Conservation (phyloP, 2,113 vertebrate species). For the Genyomyrus donnyi region DNA sequence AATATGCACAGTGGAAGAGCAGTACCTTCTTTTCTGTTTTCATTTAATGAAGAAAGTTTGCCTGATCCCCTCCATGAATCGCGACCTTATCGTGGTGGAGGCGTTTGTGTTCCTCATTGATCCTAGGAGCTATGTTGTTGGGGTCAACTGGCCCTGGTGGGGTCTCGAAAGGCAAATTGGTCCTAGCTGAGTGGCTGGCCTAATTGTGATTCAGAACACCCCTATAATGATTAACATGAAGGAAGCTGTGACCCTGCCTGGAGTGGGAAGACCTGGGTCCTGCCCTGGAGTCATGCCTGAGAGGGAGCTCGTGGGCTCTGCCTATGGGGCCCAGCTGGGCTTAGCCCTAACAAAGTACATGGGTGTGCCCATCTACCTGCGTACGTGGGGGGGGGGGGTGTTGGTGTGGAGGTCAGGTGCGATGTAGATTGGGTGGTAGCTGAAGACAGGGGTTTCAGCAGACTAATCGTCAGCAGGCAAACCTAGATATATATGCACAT, state of each 20-base stretch:
- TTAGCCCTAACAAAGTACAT: too few species aligned
- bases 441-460: neutral
- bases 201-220: neutral
- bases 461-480: too few species aligned
- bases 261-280: too few species aligned
- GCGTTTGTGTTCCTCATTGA: neutral
- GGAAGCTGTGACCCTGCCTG: neutral
- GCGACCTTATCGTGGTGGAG: neutral
- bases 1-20: too few species aligned
- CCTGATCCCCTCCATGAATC: neutral
- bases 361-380: too few species aligned
- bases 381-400: too few species aligned
- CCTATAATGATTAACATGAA: neutral
- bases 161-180: neutral
- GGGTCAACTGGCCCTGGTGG: neutral
- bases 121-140: neutral
- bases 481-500: too few species aligned
- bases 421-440: neutral
- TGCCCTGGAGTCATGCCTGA: too few species aligned
- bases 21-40: neutral
- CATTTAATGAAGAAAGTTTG: neutral
- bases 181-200: neutral
- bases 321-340: neutral
- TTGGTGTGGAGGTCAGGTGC: too few species aligned
- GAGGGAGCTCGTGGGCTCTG: neutral